Evolutionary conservation across 2,797 vertebrate species (phyloP).

Genomic region (Nyctalus aviator): DNA sequence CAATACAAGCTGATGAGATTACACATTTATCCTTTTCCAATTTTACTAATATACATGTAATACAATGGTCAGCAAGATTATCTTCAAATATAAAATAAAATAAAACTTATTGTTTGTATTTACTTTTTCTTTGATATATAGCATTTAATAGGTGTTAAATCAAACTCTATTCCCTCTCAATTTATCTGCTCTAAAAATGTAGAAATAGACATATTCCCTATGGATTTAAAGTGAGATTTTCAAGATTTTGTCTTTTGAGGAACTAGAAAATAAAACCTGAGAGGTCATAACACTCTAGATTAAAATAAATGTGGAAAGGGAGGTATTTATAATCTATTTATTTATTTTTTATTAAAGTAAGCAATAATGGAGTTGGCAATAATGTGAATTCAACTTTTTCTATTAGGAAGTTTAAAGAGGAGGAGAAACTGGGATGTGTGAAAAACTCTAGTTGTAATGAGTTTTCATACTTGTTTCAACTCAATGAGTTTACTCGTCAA

Average conservation of each 20-base stretch:
- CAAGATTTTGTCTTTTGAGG: constrained; percentile 64
- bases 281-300: constrained; percentile 59
- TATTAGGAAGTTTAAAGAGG: constrained; percentile 69
- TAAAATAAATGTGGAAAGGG: constrained; percentile 68
- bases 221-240: constrained; percentile 59
- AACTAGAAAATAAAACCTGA: constrained; percentile 59
- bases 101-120: neutral
- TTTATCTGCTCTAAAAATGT: constrained; percentile 58
- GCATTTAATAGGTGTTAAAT: constrained; percentile 67
- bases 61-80: constrained; percentile 1
- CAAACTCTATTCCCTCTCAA: constrained; percentile 66
- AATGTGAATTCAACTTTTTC: constrained; percentile 71
- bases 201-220: constrained; percentile 49
- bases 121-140: constrained; percentile 47
- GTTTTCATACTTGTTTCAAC: constrained; percentile 75
- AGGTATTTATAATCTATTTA: constrained; percentile 58
- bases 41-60: constrained; percentile 33
- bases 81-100: constrained; percentile 57
- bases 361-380: constrained; percentile 21
- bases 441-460: constrained; percentile 73
- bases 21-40: neutral
- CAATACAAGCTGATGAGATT: constrained; percentile 40
- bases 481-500: constrained; percentile 33
- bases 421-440: constrained; percentile 60
- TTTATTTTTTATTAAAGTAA: constrained; percentile 64